phyloP scores from a whole-genome alignment of 2,797 vertebrate genomes.

The Eremophila alpestris region DNA sequence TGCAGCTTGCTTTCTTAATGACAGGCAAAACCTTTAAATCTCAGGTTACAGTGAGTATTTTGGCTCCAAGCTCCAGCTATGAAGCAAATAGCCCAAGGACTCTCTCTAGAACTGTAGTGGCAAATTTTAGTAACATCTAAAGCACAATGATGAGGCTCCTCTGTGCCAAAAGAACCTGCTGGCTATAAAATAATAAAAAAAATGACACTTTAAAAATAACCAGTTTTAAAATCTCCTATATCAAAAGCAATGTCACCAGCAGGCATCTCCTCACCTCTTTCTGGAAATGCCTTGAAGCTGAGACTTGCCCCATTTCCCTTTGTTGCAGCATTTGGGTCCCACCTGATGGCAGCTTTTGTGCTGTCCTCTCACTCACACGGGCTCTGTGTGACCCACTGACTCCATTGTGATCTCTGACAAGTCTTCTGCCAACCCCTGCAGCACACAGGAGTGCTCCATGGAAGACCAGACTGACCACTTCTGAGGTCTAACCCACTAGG shows the following conservation, averaged over 20 bases:
- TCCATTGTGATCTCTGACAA: not conserved
- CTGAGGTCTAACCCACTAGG: not conserved
- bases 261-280: not conserved
- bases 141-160: not conserved
- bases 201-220: not conserved
- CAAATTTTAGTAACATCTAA: not conserved
- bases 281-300: not conserved
- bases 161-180: not conserved
- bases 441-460: not conserved
- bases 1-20: slow-evolving; percentile 35
- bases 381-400: not conserved
- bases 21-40: slow-evolving; percentile 27
- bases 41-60: slow-evolving; percentile 20
- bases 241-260: not conserved
- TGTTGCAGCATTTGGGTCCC: not conserved
- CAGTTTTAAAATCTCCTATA: not conserved
- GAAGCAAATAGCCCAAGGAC: slow-evolving; percentile 5
- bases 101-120: not conserved
- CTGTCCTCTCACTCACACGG: not conserved
- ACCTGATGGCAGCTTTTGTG: not conserved
- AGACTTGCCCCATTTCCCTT: not conserved
- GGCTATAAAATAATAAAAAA: not conserved
- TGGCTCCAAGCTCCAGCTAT: not conserved
- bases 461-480: not conserved
- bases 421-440: not conserved